A percentile compares a stretch with the other conserved stretches of the same genome.
phyloP scores from a whole-genome alignment of 2,888 invertebrate species.

The Cremastinae sp. region DNA sequence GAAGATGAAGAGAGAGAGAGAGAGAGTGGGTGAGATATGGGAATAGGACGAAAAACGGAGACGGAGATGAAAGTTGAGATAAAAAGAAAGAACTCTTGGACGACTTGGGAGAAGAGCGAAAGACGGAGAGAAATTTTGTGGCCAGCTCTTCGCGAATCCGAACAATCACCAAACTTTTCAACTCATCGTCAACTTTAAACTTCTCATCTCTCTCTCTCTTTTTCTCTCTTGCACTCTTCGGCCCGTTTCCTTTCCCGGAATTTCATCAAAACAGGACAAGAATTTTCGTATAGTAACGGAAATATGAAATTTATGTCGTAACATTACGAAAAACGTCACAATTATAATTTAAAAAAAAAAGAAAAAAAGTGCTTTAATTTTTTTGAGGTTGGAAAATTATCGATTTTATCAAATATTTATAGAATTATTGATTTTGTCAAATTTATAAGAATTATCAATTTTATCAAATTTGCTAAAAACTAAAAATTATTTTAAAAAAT shows the following conservation, averaged over 20 bases:
- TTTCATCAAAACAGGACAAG: constrained; percentile 66
- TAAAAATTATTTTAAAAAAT: no score
- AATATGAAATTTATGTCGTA: constrained; percentile 57
- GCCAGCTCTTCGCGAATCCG: constrained; percentile 45
- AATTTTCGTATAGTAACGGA: constrained; percentile 62
- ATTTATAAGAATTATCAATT: no score
- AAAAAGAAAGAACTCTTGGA: constrained; percentile 21
- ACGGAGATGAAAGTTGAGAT: constrained; percentile 14
- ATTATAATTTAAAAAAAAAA: no score
- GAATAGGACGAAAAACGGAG: constrained; percentile 33
- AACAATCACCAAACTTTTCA: constrained; percentile 47
- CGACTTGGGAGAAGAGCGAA: constrained; percentile 36
- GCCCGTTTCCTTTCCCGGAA: constrained; percentile 18
- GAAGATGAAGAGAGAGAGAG: constrained; percentile 10
- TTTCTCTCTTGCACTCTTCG: constrained; percentile 5
- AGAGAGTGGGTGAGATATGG: neutral
- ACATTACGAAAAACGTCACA: constrained; percentile 13
- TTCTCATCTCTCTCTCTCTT: neutral
- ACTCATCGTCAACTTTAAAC: constrained; percentile 31
- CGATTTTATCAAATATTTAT: no score
- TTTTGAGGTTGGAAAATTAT: no score
- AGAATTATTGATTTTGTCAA: no score
- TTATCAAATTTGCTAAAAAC: no score
- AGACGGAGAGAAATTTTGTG: constrained; percentile 36
- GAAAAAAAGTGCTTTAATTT: no score